Evolutionary conservation across 2,113 vertebrate genomes (phyloP).

Genomic region (Trachemys scripta): DNA sequence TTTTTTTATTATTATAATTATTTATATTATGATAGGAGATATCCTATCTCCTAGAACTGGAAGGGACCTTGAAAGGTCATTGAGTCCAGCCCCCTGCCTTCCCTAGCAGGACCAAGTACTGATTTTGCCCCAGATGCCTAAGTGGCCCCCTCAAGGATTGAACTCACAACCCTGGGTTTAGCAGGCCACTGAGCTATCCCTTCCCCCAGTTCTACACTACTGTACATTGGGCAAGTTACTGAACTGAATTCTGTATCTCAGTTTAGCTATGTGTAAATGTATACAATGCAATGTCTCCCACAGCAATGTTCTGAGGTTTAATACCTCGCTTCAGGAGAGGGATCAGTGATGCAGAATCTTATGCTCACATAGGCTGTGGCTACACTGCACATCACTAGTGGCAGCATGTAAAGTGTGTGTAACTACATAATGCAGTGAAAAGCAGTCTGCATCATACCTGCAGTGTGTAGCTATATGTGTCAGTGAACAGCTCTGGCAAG

Average conservation of each 20-base stretch:
- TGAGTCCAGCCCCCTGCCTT: no score
- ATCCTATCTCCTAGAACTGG: no score
- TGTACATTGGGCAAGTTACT: rapidly evolving
- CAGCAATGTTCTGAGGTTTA: background rate
- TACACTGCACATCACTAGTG: background rate
- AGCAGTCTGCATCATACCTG: background rate
- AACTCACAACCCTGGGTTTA: no score
- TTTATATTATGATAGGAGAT: no score
- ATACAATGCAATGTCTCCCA: background rate
- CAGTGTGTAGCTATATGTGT: background rate
- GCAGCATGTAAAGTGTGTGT: background rate
- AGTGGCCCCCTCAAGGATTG: no score
- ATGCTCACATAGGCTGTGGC: background rate
- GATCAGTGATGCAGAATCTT: background rate
- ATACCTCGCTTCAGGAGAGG: background rate
- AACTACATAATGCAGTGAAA: background rate
- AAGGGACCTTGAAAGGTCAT: no score
- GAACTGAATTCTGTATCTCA: background rate
- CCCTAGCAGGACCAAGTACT: no score
- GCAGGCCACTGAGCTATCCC: no score
- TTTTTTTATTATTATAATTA: no score
- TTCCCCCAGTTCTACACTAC: background rate
- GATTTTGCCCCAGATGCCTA: no score
- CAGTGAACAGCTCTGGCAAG: background rate
- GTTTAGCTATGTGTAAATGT: background rate